Evolutionary conservation across 92 coral and sea anemone genomes (phyloP).

Genomic region (Metridium senile): DNA sequence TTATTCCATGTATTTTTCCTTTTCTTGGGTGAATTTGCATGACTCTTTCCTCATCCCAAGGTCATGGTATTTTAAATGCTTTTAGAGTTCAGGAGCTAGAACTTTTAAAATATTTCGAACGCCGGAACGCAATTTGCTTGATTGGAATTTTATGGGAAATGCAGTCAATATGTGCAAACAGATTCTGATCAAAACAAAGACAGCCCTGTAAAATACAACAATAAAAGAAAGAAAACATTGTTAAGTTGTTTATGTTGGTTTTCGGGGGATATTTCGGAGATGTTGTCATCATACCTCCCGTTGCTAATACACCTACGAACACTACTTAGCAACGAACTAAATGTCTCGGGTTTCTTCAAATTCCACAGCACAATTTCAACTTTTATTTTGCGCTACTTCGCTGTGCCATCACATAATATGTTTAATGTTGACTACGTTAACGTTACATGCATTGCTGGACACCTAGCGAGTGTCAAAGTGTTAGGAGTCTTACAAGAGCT

Average conservation of each 20-base stretch:
- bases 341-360: no score
- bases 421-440: no score
- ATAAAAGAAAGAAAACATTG: not conserved
- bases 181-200: not conserved
- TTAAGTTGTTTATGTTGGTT: not conserved
- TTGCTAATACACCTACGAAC: not conserved
- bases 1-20: not conserved
- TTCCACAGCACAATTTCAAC: no score
- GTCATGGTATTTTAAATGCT: conserved; percentile 8
- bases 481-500: not conserved
- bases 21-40: not conserved
- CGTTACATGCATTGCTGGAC: not conserved
- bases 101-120: conserved; percentile 4
- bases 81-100: not conserved
- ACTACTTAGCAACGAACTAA: not conserved
- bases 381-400: no score
- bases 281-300: not conserved
- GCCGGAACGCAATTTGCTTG: not conserved
- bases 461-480: not conserved
- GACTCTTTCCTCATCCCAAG: not conserved
- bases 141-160: not conserved
- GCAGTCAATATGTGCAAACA: not conserved
- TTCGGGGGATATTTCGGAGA: not conserved
- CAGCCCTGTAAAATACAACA: not conserved
- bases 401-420: no score